These are phyloP conservation scores for Drosophila chauvacae DNA, from an alignment of 1,140 invertebrate genomes.

Conservation along the genomic window DNA sequence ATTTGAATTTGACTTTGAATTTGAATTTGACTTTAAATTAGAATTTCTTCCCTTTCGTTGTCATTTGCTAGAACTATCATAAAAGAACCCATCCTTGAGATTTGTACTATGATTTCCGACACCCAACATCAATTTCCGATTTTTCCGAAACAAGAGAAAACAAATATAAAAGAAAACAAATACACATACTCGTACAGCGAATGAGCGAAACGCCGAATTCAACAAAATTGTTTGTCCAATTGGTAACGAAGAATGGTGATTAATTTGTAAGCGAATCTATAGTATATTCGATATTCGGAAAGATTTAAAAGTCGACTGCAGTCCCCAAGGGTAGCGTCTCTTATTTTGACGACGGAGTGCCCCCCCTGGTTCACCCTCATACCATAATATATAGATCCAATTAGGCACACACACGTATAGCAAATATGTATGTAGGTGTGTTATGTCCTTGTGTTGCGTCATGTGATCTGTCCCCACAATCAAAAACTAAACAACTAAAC, in stretches of 20 bases:
- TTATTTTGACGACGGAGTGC: constrained; percentile 62
- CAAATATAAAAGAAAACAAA: constrained; percentile 24
- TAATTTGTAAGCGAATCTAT: constrained; percentile 20
- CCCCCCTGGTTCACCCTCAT: constrained; percentile 45
- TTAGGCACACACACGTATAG: constrained; percentile 57
- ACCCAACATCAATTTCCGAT: constrained; percentile 24
- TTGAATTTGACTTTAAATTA: constrained; percentile 22
- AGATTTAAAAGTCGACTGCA: constrained; percentile 73
- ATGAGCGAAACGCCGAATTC: constrained; percentile 8
- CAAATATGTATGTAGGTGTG: constrained; percentile 69
- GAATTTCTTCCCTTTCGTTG: constrained; percentile 15
- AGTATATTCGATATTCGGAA: constrained; percentile 17
- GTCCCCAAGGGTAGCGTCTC: constrained; percentile 82
- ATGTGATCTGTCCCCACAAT: constrained; percentile 69
- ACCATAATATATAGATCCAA: constrained; percentile 53
- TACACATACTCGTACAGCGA: constrained; percentile 37
- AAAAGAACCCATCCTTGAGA: constrained; percentile 3
- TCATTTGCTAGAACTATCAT: constrained; percentile 50
- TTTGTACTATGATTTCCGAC: constrained; percentile 15
- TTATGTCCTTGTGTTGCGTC: constrained; percentile 72
- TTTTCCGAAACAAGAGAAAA: constrained; percentile 35
- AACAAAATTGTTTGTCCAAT: constrained; percentile 17
- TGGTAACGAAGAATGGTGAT: constrained; percentile 30
- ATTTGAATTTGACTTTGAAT: constrained; percentile 34
- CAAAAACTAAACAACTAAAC: constrained; percentile 25